These are phyloP conservation scores for Tricholauxania praeusta DNA, from an alignment of 2,888 invertebrate species.

Conservation along the genomic window DNA sequence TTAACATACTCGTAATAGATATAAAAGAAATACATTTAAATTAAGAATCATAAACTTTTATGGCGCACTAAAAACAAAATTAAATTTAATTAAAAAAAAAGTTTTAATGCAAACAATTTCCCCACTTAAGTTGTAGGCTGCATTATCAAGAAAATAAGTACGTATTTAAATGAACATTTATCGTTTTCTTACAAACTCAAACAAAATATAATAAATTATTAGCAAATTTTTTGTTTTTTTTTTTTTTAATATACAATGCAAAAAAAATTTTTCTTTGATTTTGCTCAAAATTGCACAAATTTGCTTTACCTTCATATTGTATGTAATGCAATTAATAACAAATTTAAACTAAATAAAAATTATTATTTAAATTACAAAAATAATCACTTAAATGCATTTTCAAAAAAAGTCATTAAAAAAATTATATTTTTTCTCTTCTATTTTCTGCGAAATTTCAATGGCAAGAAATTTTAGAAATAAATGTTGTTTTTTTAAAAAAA, in stretches of 20 bases:
- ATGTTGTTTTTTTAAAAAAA: not conserved
- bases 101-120: too few species aligned
- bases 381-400: constrained; percentile 32
- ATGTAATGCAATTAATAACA: constrained; percentile 13
- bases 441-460: constrained; percentile 36
- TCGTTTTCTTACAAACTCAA: too few species aligned
- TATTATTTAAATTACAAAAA: constrained; percentile 10
- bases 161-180: too few species aligned
- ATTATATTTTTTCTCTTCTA: too few species aligned
- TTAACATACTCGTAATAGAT: constrained; percentile 14
- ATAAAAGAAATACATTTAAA: constrained; percentile 6
- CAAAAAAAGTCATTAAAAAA: not conserved
- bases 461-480: constrained; percentile 43
- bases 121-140: too few species aligned
- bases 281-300: constrained; percentile 26
- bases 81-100: not conserved
- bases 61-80: constrained; percentile 33
- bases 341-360: constrained; percentile 18
- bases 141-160: too few species aligned
- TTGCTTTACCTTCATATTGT: not conserved
- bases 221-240: too few species aligned
- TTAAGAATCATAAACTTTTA: constrained; percentile 24
- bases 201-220: not conserved
- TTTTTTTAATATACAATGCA: not conserved
- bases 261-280: not conserved